Base-by-base conservation (phyloP, 2,797 vertebrate species). In the Vireo griseus region DNA sequence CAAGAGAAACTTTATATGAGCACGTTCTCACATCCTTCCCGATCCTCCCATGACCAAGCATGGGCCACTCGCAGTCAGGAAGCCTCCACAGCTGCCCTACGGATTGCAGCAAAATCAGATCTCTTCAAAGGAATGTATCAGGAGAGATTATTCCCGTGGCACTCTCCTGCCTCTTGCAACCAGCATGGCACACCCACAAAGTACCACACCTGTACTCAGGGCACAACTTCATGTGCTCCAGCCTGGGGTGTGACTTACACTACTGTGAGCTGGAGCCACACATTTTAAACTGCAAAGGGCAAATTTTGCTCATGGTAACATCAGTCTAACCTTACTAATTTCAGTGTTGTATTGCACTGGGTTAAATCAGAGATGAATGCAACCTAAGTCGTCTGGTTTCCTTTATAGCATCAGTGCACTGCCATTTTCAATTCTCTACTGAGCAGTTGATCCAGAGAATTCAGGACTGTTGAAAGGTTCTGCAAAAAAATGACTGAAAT, bases 381-480 rank as follows among this genome's bases (percentile, higher is more conserved):
- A 72, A 58, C 57, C 39, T 45, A 67, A 57, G 50, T 25, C 54
- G 80, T 61, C 61, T 90, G 61, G n/a, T 83, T 94, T 88, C 81
- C 84, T 78, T 91, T 78, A 84, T 8, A 80, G 62, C 50, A 63
- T 48, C 77, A 45, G 48, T 52, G 25, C 26, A 39, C 39, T 86
- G 79, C 73, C 62, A 81, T 72, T 95, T 95, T 84, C 77, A 85
- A 65, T 89, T 92, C 84, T 94, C 59, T 79, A 51, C 71, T 44
- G 59, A 71, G 67, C 59, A 87, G 80, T 5, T 61, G 78, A 95
- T 80, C 89, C 71, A 91, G 63, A 71, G 63, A 84, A 90, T 77
- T 88, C 81, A 80, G 42, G 42, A 39, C 72, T 79, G 71, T 39
- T 95, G 86, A 95, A 92, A 95, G 45, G 59, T 87, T 74, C 74